These are phyloP conservation scores for Drosophila virilis DNA, from an alignment of 1,140 invertebrate species.

Conservation along the genomic window DNA sequence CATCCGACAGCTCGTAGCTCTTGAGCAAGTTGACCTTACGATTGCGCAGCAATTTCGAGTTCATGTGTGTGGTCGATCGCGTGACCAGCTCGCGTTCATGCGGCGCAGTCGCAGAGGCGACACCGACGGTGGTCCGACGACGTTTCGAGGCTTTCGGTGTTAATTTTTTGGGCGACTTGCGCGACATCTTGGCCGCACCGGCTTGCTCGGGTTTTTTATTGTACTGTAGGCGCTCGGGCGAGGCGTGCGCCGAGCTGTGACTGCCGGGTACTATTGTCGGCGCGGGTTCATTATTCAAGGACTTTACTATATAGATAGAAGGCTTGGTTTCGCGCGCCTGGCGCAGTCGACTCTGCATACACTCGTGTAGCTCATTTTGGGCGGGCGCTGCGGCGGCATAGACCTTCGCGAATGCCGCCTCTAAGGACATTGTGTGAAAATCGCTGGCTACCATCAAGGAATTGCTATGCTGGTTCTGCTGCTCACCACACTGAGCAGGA, in stretches of 20 bases:
- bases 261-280: background rate
- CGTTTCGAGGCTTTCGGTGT: slow-evolving; percentile 10
- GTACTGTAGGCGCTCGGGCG: slow-evolving; percentile 8
- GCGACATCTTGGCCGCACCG: background rate
- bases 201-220: slow-evolving; percentile 13
- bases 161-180: slow-evolving; percentile 13
- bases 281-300: slow-evolving; percentile 43
- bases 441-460: background rate
- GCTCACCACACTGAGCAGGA: slow-evolving; percentile 12
- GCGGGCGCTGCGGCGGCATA: slow-evolving; percentile 63
- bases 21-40: slow-evolving; percentile 68
- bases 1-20: slow-evolving; percentile 60
- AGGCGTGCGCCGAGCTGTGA: background rate
- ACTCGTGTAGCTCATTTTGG: slow-evolving; percentile 46
- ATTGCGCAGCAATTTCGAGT: slow-evolving; percentile 67
- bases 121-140: slow-evolving; percentile 43
- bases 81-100: slow-evolving; percentile 58
- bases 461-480: background rate
- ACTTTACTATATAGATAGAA: slow-evolving; percentile 73
- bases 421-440: slow-evolving; percentile 13
- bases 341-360: slow-evolving; percentile 65
- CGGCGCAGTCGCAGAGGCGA: background rate
- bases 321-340: slow-evolving; percentile 72
- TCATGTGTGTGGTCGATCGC: slow-evolving; percentile 63
- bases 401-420: slow-evolving; percentile 56